Percentiles rank a stretch among this genome's conserved stretches.
Evolutionary conservation across 2,888 invertebrate genomes (phyloP).

Genomic region (Cephalotes varians): DNA sequence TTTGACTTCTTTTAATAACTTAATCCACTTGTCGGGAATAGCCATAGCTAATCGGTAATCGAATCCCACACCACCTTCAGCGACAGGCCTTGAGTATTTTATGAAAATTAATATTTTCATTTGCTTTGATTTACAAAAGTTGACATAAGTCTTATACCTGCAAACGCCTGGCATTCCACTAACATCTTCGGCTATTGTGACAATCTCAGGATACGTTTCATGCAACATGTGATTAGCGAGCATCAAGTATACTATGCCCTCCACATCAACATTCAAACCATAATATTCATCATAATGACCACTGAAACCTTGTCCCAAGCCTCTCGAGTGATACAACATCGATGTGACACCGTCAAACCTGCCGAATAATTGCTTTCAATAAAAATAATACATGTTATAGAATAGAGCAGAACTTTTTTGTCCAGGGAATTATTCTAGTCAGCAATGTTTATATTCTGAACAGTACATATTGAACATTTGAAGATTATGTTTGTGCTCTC

Average conservation of each 20-base stretch:
- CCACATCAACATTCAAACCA: constrained; percentile 98
- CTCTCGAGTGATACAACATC: constrained; percentile 99
- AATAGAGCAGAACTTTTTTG: too few relatives aligned
- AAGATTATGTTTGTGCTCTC: too few relatives aligned
- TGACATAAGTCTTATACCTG: constrained; percentile 73
- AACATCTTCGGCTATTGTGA: constrained; percentile 99
- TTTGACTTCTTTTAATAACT: constrained; percentile 91
- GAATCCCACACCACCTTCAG: constrained; percentile 98
- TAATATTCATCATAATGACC: constrained; percentile 99
- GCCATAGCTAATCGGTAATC: constrained; percentile 99
- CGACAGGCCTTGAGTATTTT: constrained; percentile 89
- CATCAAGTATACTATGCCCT: constrained; percentile 97
- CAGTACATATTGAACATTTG: too few relatives aligned
- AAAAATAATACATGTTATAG: not conserved
- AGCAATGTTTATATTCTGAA: too few relatives aligned
- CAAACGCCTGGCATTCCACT: constrained; percentile 99
- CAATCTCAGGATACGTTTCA: constrained; percentile 90
- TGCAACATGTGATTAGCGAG: constrained; percentile 97
- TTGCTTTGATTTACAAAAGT: not conserved
- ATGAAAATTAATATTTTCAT: constrained; percentile 13
- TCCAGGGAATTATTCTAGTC: too few relatives aligned
- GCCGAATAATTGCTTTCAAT: constrained; percentile 2
- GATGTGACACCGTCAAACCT: constrained; percentile 99
- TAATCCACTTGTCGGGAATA: constrained; percentile 99
- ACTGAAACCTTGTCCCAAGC: constrained; percentile 95